Evolutionary conservation across 2,113 vertebrate genomes (phyloP).

Genomic region (Nicator chloris): DNA sequence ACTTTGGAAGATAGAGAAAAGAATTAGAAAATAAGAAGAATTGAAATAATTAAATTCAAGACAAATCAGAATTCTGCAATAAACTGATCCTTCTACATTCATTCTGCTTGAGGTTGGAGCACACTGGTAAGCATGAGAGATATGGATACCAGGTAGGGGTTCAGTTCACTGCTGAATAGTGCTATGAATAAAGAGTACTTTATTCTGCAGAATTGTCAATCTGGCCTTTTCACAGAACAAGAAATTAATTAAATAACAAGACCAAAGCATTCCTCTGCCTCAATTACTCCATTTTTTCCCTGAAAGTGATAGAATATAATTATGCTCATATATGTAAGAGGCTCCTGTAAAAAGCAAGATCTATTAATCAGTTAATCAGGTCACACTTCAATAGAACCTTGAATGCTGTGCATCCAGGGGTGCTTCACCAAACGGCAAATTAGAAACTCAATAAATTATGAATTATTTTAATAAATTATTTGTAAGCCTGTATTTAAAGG

Average conservation of each 20-base stretch:
- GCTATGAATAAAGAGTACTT: not conserved
- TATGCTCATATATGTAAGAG: slow-evolving; percentile 5
- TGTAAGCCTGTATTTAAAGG: slow-evolving; percentile 19
- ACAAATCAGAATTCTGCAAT: not conserved
- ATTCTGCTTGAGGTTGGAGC: not conserved
- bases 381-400: not conserved
- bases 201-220: not conserved
- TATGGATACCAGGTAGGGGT: rapidly evolving
- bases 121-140: not conserved
- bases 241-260: slow-evolving; percentile 13
- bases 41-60: not conserved
- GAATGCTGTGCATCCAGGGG: not conserved
- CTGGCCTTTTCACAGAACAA: slow-evolving; percentile 6
- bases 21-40: not conserved
- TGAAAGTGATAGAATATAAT: slow-evolving; percentile 1
- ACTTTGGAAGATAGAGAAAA: not conserved
- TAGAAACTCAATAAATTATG: slow-evolving; percentile 34
- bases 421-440: slow-evolving; percentile 37
- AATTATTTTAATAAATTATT: slow-evolving; percentile 44
- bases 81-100: not conserved
- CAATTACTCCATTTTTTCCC: not conserved
- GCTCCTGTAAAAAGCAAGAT: not conserved
- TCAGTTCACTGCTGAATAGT: not conserved
- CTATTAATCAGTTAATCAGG: slow-evolving; percentile 5
- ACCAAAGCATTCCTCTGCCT: slow-evolving; percentile 15